A percentile compares a stretch with the other conserved stretches of the same genome.
phyloP scores from a whole-genome alignment of 92 coral and sea anemone genomes.

The Muricea muricata region DNA sequence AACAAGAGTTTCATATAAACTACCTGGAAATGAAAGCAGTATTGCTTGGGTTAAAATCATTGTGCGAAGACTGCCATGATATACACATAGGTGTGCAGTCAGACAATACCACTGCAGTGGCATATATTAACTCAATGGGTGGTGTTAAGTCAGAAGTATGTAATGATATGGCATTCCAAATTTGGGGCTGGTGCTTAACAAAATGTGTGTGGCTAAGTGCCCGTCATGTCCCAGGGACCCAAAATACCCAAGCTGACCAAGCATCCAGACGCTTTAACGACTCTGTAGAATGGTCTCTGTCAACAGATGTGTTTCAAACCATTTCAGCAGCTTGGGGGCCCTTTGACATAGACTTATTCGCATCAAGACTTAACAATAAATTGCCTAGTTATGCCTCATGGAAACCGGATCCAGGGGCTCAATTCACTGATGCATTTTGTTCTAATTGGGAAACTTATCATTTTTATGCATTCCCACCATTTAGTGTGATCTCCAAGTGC shows the following conservation, averaged over 20 bases:
- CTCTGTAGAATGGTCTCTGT: slow-evolving; percentile 12
- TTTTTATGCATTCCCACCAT: slow-evolving; percentile 57
- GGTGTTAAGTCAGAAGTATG: not conserved
- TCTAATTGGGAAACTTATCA: slow-evolving; percentile 31
- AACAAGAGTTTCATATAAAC: not conserved
- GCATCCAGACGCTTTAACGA: not conserved
- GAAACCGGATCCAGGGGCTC: not conserved
- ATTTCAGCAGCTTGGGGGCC: not conserved
- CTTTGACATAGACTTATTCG: slow-evolving; percentile 39
- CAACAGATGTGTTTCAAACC: not conserved
- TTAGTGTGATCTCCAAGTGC: slow-evolving; percentile 50
- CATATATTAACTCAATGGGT: not conserved
- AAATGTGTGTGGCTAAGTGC: not conserved
- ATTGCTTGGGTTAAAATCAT: no score
- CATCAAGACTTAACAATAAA: slow-evolving; percentile 40
- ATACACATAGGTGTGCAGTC: not conserved
- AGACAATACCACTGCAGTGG: not conserved
- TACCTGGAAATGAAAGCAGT: not conserved
- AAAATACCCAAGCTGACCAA: not conserved
- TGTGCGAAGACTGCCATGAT: no score
- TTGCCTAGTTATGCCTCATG: not conserved
- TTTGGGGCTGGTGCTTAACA: not conserved
- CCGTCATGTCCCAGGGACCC: not conserved
- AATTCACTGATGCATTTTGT: not conserved
- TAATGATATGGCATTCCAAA: not conserved